Evolutionary conservation across 2,888 invertebrate genomes (phyloP), one percentile per base, ranked within the genome.

Genomic region (Eustalomyia histrio): DNA sequence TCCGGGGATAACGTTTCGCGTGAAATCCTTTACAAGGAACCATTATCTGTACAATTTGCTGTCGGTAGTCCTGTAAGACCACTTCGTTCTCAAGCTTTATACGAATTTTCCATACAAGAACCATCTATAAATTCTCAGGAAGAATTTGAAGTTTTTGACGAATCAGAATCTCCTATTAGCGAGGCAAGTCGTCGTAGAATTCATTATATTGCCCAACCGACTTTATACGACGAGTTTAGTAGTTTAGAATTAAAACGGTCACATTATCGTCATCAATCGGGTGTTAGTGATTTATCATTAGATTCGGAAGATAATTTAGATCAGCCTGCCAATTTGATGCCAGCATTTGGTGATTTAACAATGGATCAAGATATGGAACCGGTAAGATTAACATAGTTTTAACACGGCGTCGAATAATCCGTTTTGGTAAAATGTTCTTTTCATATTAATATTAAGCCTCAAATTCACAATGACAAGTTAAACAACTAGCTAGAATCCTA

Each of bases 101-200:
- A 63, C 61, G 78, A 57, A 79, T 60, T 84, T 81, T 79, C 86
- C 83, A 68, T 76, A 6, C 79, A 83, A 33, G 80, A 85, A 8
- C 76, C 83, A 63, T 83, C 83, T 16, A 63, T 82, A 60, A 80
- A 83, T 58, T 83, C 82, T 14, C 55, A 57, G 67, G 58, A 61
- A 16, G 12, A 29, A 6, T 29, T 29, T 35, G 60, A 61, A 16
- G 9, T 43, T 76, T 85, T 86, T 3, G 85, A 82, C 47, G 86
- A 86, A 29, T 86, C 87, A 7, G 85, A 83, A 24, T 87, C 84
- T 72, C 84, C 82, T 14, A 21, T 91, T 88, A 87, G 92, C 91
- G 90, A 92, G 88, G 84, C 86, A 1, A 89, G 87, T 16, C 92
- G 92, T 57, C 93, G 93, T 86, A 91, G 91, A 55, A 93, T 93